Percentiles rank a stretch among this genome's conserved stretches.
These are phyloP conservation scores for Aleiodes sp. DNA, from an alignment of 1,140 invertebrate species.

Conservation along the genomic window DNA sequence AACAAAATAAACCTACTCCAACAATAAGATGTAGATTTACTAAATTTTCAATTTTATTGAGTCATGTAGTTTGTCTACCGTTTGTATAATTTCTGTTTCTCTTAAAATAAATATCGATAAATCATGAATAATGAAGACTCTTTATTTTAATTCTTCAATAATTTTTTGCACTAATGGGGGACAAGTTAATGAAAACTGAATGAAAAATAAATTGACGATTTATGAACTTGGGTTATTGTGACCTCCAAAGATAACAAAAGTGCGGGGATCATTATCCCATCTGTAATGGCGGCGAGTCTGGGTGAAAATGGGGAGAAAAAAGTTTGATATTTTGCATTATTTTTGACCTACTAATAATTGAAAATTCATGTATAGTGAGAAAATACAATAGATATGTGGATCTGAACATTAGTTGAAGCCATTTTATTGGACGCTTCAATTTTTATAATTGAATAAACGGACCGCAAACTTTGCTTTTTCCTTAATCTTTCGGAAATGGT, in stretches of 20 bases:
- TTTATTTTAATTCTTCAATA: background rate
- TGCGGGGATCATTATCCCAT: background rate
- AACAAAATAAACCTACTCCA: conserved; percentile 16
- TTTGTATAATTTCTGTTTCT: too few relatives aligned
- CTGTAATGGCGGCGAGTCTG: background rate
- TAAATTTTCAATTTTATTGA: too few relatives aligned
- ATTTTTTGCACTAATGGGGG: too few relatives aligned
- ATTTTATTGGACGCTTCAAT: background rate
- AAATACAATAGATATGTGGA: background rate
- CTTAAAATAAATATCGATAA: too few relatives aligned
- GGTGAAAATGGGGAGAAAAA: background rate
- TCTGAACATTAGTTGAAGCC: background rate
- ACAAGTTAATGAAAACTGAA: too few relatives aligned
- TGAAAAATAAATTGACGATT: too few relatives aligned
- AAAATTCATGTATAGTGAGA: background rate
- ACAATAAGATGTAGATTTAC: background rate
- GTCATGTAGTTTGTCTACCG: too few relatives aligned
- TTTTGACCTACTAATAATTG: background rate
- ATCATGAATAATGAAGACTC: background rate
- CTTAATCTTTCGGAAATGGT: conserved; percentile 14
- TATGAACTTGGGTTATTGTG: too few relatives aligned
- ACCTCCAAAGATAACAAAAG: background rate
- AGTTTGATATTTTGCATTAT: background rate
- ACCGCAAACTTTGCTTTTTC: background rate
- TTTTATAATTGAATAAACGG: conserved; percentile 2